Percentiles rank a stretch among this genome's conserved stretches.
Conservation (phyloP, 2,113 vertebrate species). For the Atrichornis clamosus region DNA sequence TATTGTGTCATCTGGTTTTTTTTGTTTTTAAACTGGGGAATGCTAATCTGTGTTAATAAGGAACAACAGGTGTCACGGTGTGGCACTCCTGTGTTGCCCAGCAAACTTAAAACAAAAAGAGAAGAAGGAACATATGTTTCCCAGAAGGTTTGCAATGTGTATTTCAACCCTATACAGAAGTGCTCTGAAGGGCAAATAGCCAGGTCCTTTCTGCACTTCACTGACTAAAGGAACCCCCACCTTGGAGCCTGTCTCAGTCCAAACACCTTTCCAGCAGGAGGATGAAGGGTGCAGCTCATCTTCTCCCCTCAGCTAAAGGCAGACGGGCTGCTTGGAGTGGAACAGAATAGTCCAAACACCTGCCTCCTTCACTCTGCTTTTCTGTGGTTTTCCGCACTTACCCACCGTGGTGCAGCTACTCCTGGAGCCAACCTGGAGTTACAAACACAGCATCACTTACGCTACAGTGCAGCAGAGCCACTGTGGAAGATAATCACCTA, state of each 20-base stretch:
- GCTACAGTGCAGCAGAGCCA: background rate
- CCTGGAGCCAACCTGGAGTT: background rate
- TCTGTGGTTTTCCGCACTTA: background rate
- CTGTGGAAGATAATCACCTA: constrained; percentile 18
- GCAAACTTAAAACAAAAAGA: background rate
- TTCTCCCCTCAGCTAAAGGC: background rate
- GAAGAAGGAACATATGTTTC: background rate
- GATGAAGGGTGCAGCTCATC: background rate
- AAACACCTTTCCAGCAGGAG: background rate
- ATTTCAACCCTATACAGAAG: background rate
- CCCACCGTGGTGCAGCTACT: background rate
- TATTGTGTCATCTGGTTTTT: background rate
- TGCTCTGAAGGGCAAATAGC: background rate
- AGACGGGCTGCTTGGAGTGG: background rate
- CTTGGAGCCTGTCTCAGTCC: background rate
- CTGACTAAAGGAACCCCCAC: background rate
- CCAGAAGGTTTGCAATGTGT: background rate
- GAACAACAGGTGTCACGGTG: background rate
- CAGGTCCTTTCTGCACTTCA: background rate
- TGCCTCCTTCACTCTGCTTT: background rate
- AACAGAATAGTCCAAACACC: background rate
- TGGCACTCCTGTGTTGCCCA: background rate
- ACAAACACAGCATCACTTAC: background rate
- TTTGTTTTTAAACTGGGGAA: background rate
- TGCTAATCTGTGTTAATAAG: background rate